phyloP scores from a whole-genome alignment of 2,113 vertebrate species.

The Etia nguti region DNA sequence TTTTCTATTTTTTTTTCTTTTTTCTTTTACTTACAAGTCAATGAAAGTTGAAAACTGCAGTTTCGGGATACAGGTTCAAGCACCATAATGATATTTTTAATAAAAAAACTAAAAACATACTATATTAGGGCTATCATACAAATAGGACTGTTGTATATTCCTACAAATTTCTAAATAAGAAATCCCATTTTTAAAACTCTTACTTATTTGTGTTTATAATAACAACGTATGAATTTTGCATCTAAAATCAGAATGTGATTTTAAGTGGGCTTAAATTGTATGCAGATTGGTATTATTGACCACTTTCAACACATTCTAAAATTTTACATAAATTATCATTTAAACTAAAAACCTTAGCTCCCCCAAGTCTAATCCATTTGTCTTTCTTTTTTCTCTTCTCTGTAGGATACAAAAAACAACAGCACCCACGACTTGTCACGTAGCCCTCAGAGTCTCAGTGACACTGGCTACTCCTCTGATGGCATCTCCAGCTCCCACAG shows the following conservation, averaged over 20 bases:
- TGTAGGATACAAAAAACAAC: slow-evolving; percentile 88
- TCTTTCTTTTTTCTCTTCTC: slow-evolving; percentile 16
- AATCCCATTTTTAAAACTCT: background rate
- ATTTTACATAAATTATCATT: background rate
- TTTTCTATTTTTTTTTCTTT: accelerated
- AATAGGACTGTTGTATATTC: background rate
- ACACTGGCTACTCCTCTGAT: slow-evolving; percentile 79
- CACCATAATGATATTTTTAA: background rate
- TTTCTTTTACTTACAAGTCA: background rate
- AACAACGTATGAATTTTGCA: background rate
- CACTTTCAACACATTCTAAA: background rate
- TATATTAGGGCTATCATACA: background rate
- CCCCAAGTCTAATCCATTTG: background rate
- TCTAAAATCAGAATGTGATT: background rate
- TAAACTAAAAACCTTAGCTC: background rate
- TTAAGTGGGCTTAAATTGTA: background rate
- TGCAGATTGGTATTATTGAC: background rate
- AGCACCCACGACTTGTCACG: slow-evolving; percentile 89
- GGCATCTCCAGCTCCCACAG: slow-evolving; percentile 93
- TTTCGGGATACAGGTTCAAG: background rate
- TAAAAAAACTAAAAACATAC: background rate
- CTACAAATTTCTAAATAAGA: background rate
- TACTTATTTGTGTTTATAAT: background rate
- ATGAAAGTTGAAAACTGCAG: background rate
- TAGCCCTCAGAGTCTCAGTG: slow-evolving; percentile 77